A percentile compares a stretch with the other conserved stretches of the same genome.
phyloP scores from a whole-genome alignment of 92 coral and sea anemone genomes.

The Siderastrea siderea region DNA sequence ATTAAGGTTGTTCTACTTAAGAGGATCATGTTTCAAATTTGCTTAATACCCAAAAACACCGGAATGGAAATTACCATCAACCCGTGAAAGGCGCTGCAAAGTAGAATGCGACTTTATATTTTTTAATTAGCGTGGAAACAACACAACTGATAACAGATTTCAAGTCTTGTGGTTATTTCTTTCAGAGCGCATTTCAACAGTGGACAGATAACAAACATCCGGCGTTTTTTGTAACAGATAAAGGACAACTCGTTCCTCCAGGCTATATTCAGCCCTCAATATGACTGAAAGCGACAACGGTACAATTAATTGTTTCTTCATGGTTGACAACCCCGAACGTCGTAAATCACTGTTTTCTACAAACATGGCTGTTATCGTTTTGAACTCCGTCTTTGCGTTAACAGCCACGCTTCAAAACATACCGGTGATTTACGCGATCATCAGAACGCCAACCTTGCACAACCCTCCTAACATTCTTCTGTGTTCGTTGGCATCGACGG shows the following conservation, averaged over 20 bases:
- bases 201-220: conserved; percentile 1
- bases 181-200: conserved; percentile 4
- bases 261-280: not conserved
- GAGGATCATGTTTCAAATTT: not conserved
- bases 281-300: conserved; percentile 1
- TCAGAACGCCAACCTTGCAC: conserved; percentile 31
- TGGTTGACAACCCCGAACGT: conserved; percentile 12
- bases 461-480: conserved; percentile 32
- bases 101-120: not conserved
- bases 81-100: not conserved
- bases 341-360: not conserved
- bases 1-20: conserved; percentile 6
- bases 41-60: not conserved
- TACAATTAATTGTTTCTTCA: not conserved
- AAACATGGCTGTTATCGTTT: conserved; percentile 23
- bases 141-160: conserved; percentile 5
- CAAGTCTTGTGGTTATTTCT: conserved; percentile 16
- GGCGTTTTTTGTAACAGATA: not conserved
- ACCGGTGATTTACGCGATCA: conserved; percentile 34
- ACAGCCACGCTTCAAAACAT: conserved; percentile 27
- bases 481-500: conserved; percentile 29
- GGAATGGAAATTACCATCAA: not conserved
- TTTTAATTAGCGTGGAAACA: not conserved
- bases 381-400: conserved; percentile 27
- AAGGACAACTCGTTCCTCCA: not conserved